Evolutionary conservation across 2,888 invertebrate genomes (phyloP), one percentile per base, ranked within the genome.

Genomic region (Teinopalpus imperialis): DNA sequence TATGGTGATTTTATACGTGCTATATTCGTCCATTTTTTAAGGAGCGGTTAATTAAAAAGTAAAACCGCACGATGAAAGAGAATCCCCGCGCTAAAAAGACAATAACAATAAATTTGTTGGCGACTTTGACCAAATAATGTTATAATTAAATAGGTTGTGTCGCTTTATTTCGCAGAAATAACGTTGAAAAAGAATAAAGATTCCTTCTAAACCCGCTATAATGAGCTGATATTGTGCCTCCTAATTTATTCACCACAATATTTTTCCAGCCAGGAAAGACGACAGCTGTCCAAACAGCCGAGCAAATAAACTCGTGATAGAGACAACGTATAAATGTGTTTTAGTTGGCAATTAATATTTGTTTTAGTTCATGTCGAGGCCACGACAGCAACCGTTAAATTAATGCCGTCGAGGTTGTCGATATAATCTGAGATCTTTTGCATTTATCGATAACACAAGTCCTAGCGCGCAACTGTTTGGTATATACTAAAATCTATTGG

Each of bases 251-350:
- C 16, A 6, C 29, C 12, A 5, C 23, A 36, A 43, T 31, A 18
- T 37, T 39, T 39, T 27, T 18, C 42, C 42, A 27, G 39, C 5
- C 13, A 20, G 4, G 10, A 29, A 26, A 31, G 18, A 27, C 44
- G 32, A 32, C 44, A 39, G 39, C 44, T 45, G 44, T 45, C 27
- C 39, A 45, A 45, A 45, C 39, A 32, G 16, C n/a, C 12, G 8
- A 9, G 16, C 35, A 16, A 31, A 32, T 24, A 31, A 23, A 32
- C 27, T 14, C 14, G 9, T 13, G 14, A 27, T 39, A 26, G 8
- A 26, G 32, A 45, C 39, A 39, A 24, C 7, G 21, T 31, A 43
- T 39, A 16, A 45, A 45, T 39, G 32, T 39, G 32, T 45, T 45
- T 32, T 9, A 18, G 9, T 45, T 32, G 26, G 26, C 27, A 32